Conservation (phyloP, 2,888 invertebrate genomes). For the Tineola bisselliella region DNA sequence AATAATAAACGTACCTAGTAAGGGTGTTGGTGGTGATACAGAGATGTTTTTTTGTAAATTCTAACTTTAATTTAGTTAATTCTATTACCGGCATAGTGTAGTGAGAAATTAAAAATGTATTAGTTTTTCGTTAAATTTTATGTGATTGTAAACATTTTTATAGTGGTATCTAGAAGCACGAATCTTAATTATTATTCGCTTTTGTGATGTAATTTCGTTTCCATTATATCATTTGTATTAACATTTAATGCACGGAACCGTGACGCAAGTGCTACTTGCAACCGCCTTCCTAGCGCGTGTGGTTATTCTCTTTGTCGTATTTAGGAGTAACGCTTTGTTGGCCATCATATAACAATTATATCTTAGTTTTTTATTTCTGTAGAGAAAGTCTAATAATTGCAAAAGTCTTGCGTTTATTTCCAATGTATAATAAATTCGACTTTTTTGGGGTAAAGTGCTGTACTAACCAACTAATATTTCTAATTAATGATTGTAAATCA, state of each 20-base stretch:
- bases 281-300: slow-evolving; percentile 5
- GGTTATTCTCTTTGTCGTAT: slow-evolving; percentile 19
- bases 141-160: too few species aligned
- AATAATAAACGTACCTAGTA: too few species aligned
- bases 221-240: slow-evolving; percentile 25
- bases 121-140: too few species aligned
- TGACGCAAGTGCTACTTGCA: slow-evolving; percentile 35
- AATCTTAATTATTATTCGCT: slow-evolving; percentile 5
- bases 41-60: too few species aligned
- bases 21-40: too few species aligned
- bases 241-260: slow-evolving; percentile 29
- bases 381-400: slow-evolving; percentile 41
- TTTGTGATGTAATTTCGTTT: slow-evolving; percentile 21
- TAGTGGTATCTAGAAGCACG: not conserved
- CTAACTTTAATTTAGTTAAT: too few species aligned
- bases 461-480: too few species aligned
- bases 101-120: too few species aligned
- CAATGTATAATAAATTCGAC: not conserved
- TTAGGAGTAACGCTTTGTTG: slow-evolving; percentile 42
- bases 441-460: too few species aligned
- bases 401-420: slow-evolving; percentile 15
- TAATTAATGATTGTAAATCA: too few species aligned
- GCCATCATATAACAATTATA: slow-evolving; percentile 41
- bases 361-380: not conserved
- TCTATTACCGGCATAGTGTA: too few species aligned